A percentile compares a stretch with the other conserved stretches of the same genome.
Evolutionary conservation across 2,888 invertebrate species (phyloP).

Genomic region (Tetragonisca angustula): DNA sequence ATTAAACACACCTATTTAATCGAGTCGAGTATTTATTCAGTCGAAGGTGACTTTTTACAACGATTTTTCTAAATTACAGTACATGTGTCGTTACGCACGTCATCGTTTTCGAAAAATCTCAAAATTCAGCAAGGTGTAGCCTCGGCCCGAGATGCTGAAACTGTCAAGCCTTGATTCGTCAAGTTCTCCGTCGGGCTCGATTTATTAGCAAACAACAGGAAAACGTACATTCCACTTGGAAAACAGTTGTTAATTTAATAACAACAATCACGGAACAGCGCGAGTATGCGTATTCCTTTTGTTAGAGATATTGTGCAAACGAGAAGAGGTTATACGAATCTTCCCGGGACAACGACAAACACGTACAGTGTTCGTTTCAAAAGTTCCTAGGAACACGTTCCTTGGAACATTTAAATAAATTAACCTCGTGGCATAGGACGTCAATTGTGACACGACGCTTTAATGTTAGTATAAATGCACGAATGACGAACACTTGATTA

Average conservation of each 20-base stretch:
- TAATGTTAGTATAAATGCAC: not conserved
- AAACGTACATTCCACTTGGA: not conserved
- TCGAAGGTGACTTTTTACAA: not conserved
- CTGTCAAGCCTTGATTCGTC: constrained; percentile 48
- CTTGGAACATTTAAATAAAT: not conserved
- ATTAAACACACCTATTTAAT: constrained; percentile 25
- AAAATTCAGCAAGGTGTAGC: constrained; percentile 26
- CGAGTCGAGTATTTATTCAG: not conserved
- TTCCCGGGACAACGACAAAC: constrained; percentile 63
- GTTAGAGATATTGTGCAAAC: constrained; percentile 41
- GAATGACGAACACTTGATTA: not conserved
- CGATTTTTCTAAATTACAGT: constrained; percentile 37
- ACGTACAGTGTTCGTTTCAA: constrained; percentile 28
- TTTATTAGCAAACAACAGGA: not conserved
- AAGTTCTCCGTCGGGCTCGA: constrained; percentile 14
- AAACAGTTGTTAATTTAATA: constrained; percentile 11
- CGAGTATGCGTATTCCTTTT: constrained; percentile 33
- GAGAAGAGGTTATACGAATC: constrained; percentile 69
- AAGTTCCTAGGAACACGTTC: constrained; percentile 38
- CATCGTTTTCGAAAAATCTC: constrained; percentile 30
- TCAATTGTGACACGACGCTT: not conserved
- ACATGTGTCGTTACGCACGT: constrained; percentile 14
- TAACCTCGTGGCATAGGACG: not conserved
- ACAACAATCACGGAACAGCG: not conserved
- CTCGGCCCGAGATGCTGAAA: constrained; percentile 24